Percentiles rank a stretch among this genome's conserved stretches.
These are phyloP conservation scores for Trididemnum nubilum DNA, from an alignment of 23 tunicate genomes.

Conservation along the genomic window DNA sequence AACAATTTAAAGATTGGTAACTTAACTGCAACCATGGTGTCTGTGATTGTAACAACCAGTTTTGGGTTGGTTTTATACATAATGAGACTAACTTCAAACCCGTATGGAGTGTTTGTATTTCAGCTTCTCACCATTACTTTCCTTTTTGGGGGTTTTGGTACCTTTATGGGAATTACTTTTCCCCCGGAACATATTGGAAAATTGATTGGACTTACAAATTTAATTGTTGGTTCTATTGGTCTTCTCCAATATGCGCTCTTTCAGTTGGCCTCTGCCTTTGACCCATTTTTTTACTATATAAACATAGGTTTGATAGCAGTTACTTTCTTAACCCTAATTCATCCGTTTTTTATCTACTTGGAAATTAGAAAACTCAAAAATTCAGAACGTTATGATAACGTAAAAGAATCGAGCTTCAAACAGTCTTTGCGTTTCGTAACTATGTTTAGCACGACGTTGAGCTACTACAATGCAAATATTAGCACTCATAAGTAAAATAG, in stretches of 20 bases:
- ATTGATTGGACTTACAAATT: slow-evolving; percentile 19
- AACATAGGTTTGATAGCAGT: slow-evolving; percentile 3
- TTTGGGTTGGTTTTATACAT: slow-evolving; percentile 1
- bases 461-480: too few relatives aligned
- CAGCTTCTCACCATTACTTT: slow-evolving; percentile 3
- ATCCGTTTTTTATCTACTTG: slow-evolving; percentile 22
- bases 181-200: slow-evolving; percentile 31
- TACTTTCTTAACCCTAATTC: background rate
- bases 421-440: too few relatives aligned
- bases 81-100: background rate
- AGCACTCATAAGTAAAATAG: too few relatives aligned
- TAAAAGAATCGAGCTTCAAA: too few relatives aligned
- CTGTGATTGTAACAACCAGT: slow-evolving; percentile 9
- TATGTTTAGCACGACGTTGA: too few relatives aligned
- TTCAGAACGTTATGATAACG: too few relatives aligned
- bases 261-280: slow-evolving; percentile 2
- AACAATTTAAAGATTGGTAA: background rate
- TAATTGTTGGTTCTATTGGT: background rate
- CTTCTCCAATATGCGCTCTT: slow-evolving; percentile 31
- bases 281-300: slow-evolving; percentile 18
- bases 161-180: slow-evolving; percentile 12
- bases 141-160: background rate
- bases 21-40: slow-evolving; percentile 9
- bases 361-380: too few relatives aligned
- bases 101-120: slow-evolving; percentile 10